These are phyloP conservation scores for Diacarnus erythraeanus DNA, from an alignment of 37 sponge, comb jelly and placozoan species.

Conservation along the genomic window DNA sequence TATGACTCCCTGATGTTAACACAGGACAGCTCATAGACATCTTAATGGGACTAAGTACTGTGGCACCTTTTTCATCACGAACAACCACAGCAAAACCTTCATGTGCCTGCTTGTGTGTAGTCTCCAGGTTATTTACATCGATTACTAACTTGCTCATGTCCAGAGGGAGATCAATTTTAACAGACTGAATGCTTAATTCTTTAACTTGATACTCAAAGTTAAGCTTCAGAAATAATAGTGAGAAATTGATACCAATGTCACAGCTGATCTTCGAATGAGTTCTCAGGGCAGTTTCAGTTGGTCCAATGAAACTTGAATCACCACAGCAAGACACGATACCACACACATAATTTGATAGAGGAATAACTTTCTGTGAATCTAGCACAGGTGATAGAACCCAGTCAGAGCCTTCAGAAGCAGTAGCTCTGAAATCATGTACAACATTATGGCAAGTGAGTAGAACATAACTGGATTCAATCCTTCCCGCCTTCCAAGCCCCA, in stretches of 20 bases:
- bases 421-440: background rate
- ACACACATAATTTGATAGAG: too few relatives aligned
- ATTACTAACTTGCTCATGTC: background rate
- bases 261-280: background rate
- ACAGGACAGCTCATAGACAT: background rate
- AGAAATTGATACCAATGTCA: background rate
- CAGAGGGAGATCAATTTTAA: background rate
- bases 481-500: background rate
- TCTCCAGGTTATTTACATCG: background rate
- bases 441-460: background rate
- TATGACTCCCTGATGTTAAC: background rate
- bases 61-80: background rate
- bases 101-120: background rate
- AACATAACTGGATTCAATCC: background rate
- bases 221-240: background rate
- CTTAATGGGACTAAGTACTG: background rate
- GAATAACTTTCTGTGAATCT: too few relatives aligned
- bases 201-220: background rate
- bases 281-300: background rate
- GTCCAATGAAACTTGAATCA: background rate
- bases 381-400: background rate
- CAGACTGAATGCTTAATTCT: background rate
- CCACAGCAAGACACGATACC: background rate
- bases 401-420: background rate
- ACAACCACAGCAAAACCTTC: background rate